Percentiles rank a stretch among this genome's conserved stretches.
Conservation (phyloP, 1,140 invertebrate species). For the Neodiprion virginianus region DNA sequence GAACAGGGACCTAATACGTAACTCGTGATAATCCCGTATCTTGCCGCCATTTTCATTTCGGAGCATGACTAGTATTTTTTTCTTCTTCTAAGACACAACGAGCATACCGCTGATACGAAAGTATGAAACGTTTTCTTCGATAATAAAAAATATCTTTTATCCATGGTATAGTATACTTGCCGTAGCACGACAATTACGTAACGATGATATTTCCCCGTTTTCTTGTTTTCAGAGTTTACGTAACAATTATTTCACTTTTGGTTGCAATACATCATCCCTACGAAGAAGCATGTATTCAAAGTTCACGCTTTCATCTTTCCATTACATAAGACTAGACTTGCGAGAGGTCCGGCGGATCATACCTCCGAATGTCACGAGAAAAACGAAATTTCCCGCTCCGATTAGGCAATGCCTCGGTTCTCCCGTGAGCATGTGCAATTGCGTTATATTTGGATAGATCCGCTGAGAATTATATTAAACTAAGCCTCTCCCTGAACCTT, state of each 20-base stretch:
- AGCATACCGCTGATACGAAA: conserved; percentile 27
- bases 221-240: background rate
- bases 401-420: no score
- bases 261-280: no score
- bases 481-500: no score
- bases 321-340: background rate
- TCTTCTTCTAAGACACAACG: background rate
- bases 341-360: background rate
- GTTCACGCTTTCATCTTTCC: background rate
- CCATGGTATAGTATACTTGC: background rate
- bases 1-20: background rate
- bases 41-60: conserved; percentile 36
- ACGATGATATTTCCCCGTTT: conserved; percentile 31
- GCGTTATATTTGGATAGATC: no score
- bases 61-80: conserved; percentile 15
- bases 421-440: background rate
- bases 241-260: no score
- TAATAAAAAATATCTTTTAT: conserved; percentile 6
- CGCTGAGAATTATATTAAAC: no score
- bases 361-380: background rate
- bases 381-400: background rate
- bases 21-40: conserved; percentile 7
- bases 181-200: conserved; percentile 35
- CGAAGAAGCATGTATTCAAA: no score
- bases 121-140: no score